Conservation (phyloP, 1,140 invertebrate species). For the Drosophila seguyi region DNA sequence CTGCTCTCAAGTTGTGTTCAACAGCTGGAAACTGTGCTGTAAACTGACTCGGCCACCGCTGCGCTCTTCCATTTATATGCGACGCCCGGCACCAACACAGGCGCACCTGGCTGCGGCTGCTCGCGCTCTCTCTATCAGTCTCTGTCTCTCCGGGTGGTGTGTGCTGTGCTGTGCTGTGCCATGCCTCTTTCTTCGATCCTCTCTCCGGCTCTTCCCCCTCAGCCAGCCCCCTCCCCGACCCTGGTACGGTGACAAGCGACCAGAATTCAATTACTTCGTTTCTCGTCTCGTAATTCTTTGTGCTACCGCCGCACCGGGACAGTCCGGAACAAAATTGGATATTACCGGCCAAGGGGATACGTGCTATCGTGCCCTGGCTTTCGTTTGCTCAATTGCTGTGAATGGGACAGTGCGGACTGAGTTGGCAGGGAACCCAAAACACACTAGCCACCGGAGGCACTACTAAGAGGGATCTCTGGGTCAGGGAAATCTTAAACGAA, state of each 20-base stretch:
- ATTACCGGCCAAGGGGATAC: constrained; percentile 29
- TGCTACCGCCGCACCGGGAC: constrained; percentile 44
- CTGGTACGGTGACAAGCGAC: constrained; percentile 28
- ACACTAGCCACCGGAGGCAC: too few relatives aligned
- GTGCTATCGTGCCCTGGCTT: constrained; percentile 25
- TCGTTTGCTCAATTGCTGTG: constrained; percentile 19
- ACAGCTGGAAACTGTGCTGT: constrained; percentile 77
- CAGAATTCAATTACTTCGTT: constrained; percentile 48
- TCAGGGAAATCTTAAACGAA: neutral
- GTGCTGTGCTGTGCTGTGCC: neutral
- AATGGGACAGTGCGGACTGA: neutral
- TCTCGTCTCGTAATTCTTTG: constrained; percentile 45
- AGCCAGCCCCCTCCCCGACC: constrained; percentile 2
- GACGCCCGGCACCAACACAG: constrained; percentile 24
- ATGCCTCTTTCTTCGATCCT: constrained; percentile 33
- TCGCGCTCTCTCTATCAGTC: constrained; percentile 8
- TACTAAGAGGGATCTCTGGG: neutral
- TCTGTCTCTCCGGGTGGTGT: constrained; percentile 18
- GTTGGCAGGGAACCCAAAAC: neutral
- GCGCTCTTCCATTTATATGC: constrained; percentile 75
- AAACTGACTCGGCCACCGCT: constrained; percentile 56
- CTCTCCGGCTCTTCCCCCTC: constrained; percentile 16
- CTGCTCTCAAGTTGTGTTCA: constrained; percentile 67
- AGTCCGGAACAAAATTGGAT: constrained; percentile 60
- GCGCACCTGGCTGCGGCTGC: neutral